A percentile compares a stretch with the other conserved stretches of the same genome.
Conservation (phyloP, 2,797 vertebrate genomes). For the Uromys caudimaculatus region DNA sequence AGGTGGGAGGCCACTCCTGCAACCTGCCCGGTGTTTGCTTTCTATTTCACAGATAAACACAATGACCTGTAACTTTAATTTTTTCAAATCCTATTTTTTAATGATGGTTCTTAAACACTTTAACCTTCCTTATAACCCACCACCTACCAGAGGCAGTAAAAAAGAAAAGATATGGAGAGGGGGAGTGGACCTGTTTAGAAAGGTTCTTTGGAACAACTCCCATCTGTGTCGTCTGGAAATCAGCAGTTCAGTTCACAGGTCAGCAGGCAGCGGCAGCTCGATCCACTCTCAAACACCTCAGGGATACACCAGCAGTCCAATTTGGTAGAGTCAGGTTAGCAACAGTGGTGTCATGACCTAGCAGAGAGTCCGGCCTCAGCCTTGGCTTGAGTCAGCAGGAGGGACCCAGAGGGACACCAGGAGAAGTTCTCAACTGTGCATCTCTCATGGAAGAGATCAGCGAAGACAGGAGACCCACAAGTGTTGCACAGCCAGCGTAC, state of each 20-base stretch:
- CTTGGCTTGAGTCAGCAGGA: not conserved
- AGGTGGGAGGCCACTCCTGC: not conserved
- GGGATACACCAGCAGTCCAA: too few species aligned
- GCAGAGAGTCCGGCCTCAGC: not conserved
- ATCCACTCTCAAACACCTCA: too few species aligned
- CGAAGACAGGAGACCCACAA: not conserved
- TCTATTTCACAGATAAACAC: not conserved
- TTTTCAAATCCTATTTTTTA: not conserved
- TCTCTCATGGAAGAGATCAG: not conserved
- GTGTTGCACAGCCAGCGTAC: too few species aligned
- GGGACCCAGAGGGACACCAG: too few species aligned
- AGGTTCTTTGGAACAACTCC: too few species aligned
- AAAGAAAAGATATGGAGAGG: not conserved
- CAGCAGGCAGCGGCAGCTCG: too few species aligned
- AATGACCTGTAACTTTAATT: not conserved
- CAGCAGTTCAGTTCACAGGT: too few species aligned
- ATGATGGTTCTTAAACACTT: not conserved
- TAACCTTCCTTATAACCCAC: not conserved
- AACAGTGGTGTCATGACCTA: not conserved
- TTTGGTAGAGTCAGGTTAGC: not conserved
- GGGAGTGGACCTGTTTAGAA: too few species aligned
- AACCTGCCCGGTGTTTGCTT: too few species aligned
- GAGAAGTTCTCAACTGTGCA: not conserved
- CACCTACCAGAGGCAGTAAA: not conserved
- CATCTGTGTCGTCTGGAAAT: too few species aligned